Evolutionary conservation across 2,888 invertebrate genomes (phyloP).

Genomic region (Amphipyra berbera): DNA sequence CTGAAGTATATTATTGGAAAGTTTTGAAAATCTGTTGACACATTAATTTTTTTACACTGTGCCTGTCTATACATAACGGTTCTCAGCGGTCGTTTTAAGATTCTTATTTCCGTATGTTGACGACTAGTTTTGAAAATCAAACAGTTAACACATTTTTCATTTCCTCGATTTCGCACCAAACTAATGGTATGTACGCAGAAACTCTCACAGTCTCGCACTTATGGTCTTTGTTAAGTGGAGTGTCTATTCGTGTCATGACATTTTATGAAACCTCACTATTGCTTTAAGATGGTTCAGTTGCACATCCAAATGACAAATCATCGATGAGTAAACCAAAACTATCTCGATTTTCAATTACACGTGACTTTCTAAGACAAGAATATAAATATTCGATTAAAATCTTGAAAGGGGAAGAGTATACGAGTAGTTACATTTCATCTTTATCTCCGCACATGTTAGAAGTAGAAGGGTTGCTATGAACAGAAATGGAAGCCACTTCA

Average conservation of each 20-base stretch:
- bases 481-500: conserved; percentile 86
- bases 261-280: too few species aligned
- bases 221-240: too few species aligned
- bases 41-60: too few species aligned
- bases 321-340: background rate
- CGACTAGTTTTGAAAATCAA: conserved; percentile 3
- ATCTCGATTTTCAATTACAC: conserved; percentile 6
- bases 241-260: too few species aligned
- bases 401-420: conserved; percentile 60
- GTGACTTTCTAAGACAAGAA: conserved; percentile 26
- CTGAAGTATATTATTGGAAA: background rate
- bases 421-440: conserved; percentile 67
- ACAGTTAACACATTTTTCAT: conserved; percentile 4
- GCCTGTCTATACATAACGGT: too few species aligned
- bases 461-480: conserved; percentile 81
- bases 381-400: conserved; percentile 56
- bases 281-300: background rate
- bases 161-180: background rate
- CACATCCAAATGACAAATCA: background rate
- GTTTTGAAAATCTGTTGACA: too few species aligned
- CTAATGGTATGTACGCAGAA: background rate
- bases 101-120: conserved; percentile 10
- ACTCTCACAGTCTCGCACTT: background rate
- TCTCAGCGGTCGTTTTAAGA: background rate
- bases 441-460: conserved; percentile 76